Conservation (phyloP, 2,113 vertebrate genomes). For the Hypomesus transpacificus region DNA sequence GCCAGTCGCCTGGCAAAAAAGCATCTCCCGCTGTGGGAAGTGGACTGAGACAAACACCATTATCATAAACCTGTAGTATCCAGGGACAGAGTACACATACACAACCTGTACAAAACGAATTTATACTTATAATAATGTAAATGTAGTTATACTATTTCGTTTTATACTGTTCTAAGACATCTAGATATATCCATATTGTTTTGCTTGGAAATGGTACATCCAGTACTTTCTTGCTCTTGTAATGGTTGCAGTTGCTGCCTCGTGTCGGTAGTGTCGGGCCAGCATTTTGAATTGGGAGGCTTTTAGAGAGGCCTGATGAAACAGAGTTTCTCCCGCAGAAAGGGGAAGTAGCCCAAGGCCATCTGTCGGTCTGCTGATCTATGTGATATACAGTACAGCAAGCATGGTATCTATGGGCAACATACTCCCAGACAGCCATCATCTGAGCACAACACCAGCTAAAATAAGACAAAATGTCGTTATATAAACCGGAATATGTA, state of each 20-base stretch:
- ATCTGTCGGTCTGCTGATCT: constrained; percentile 35
- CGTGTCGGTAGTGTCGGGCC: background rate
- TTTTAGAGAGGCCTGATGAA: constrained; percentile 35
- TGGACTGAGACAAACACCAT: constrained; percentile 10
- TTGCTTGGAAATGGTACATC: background rate
- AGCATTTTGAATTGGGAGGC: constrained; percentile 8
- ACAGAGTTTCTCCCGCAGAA: constrained; percentile 26
- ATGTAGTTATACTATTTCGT: background rate
- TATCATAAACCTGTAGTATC: background rate
- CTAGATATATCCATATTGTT: no score
- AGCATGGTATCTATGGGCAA: constrained; percentile 24
- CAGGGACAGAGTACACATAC: background rate
- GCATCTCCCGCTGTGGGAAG: background rate
- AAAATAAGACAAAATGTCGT: constrained; percentile 11
- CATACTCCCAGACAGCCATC: constrained; percentile 15
- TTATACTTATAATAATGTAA: background rate
- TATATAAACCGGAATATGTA: background rate
- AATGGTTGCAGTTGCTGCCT: no score
- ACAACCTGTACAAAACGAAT: background rate
- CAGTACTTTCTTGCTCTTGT: background rate
- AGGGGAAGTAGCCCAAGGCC: constrained; percentile 30
- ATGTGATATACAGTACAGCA: constrained; percentile 21
- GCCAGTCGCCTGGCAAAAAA: constrained; percentile 16
- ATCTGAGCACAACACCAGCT: constrained; percentile 19
- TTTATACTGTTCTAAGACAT: background rate